Evolutionary conservation across 1,140 invertebrate genomes (phyloP), one percentile per base, ranked within the genome.

Genomic region (Cotesia glomerata): DNA sequence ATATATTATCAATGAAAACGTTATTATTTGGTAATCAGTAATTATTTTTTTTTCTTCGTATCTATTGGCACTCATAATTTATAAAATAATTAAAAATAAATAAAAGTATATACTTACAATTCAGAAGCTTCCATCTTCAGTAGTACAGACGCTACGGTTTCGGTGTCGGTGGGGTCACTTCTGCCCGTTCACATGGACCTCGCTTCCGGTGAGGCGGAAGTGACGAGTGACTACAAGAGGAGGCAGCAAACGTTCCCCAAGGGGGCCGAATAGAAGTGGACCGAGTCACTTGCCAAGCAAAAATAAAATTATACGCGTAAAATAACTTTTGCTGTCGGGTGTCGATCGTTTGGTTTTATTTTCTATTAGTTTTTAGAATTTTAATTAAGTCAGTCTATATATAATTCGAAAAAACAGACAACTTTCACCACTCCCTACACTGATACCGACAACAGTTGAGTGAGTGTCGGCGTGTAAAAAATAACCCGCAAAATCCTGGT

Each of bases 91-190:
- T 7, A 59, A 45, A 54, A 36, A 58, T 51, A 34, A 56, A 69
- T 65, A 64, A 68, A 64, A 54, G 14, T 52, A 51, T 16, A 75
- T 82, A 87, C 86, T 79, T 77, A 87, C 86, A 87, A 71, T 78
- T 87, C 86, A 45, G 84, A 86, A 35, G 86, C 81, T 79, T 87
- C 86, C 86, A 87, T 86, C 77, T 70, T 73, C 36, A 56, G 62
- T 75, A 59, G 58, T 54, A 63, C 61, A 18, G 67, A 69, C 35
- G 45, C 61, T 51, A 52, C 45, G 49, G 65, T 67, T 67, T 67
- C 18, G 61, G 45, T 74, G 58, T 69, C 59, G 58, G 58, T 54
- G 59, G 65, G 64, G 62, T 69, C 52, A 49, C 63, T 36, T 61
- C 49, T 61, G 56, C 74, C 71, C 78, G 79, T 80, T 81, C 79